phyloP scores from a whole-genome alignment of 2,113 vertebrate species.

The Montifringilla adamsi region DNA sequence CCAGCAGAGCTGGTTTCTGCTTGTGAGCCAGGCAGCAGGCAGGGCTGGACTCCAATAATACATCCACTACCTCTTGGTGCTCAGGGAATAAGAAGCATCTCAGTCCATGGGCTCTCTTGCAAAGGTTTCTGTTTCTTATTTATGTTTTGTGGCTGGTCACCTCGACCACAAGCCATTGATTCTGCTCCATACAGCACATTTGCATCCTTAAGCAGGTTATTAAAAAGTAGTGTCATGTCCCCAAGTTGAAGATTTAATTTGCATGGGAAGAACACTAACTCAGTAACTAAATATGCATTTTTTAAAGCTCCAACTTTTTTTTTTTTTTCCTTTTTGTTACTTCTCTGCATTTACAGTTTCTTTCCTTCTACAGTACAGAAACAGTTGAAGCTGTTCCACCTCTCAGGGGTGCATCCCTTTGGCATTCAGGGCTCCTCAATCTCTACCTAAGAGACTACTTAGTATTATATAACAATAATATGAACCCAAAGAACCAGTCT shows the following conservation, averaged over 20 bases:
- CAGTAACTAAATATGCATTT: not conserved
- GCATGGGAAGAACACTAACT: not conserved
- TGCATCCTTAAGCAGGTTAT: not conserved
- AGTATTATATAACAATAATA: not conserved
- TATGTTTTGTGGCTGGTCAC: not conserved
- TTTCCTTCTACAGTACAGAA: not conserved
- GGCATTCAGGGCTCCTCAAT: not conserved
- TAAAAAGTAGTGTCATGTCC: not conserved
- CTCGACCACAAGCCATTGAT: accelerated
- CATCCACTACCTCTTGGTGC: not conserved
- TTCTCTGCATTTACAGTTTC: not conserved
- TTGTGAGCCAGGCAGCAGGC: not conserved
- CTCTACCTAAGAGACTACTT: not conserved
- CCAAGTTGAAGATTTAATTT: not conserved
- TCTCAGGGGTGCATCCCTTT: not conserved
- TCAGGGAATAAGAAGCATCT: not conserved
- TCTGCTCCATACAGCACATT: not conserved
- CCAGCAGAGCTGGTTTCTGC: not conserved
- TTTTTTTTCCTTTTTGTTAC: not conserved
- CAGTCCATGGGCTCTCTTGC: not conserved
- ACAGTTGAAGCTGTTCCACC: not conserved
- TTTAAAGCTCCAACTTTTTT: not conserved
- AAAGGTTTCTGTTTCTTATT: not conserved
- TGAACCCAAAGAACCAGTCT: not conserved
- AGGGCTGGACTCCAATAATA: not conserved